These are phyloP conservation scores for Microchirus variegatus DNA, from an alignment of 2,797 vertebrate species.

Conservation along the genomic window DNA sequence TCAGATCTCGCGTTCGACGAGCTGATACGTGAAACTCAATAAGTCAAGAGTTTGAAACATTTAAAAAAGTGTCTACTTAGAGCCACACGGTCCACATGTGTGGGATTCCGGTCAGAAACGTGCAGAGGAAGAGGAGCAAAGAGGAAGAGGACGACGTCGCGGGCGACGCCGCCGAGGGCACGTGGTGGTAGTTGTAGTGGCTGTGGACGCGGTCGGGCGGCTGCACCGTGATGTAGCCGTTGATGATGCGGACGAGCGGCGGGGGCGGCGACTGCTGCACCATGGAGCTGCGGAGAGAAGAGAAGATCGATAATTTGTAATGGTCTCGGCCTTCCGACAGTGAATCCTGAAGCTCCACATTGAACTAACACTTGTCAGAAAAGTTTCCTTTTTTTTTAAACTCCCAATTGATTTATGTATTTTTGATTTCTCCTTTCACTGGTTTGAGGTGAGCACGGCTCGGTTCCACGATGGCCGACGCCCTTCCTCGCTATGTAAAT, in stretches of 20 bases:
- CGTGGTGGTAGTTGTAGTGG: slow-evolving; percentile 55
- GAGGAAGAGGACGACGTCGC: slow-evolving; percentile 29
- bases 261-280: slow-evolving; percentile 77
- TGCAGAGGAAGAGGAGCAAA: slow-evolving; percentile 44
- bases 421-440: too few species aligned
- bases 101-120: slow-evolving; percentile 23
- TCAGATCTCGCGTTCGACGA: slow-evolving; percentile 6
- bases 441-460: too few species aligned
- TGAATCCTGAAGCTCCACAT: too few species aligned
- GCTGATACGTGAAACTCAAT: slow-evolving; percentile 1
- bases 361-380: too few species aligned
- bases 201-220: slow-evolving; percentile 62
- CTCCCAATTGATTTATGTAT: too few species aligned
- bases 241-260: slow-evolving; percentile 82
- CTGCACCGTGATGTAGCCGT: slow-evolving; percentile 83
- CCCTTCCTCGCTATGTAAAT: too few species aligned
- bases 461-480: too few species aligned
- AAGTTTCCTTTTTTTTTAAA: too few species aligned
- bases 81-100: slow-evolving; percentile 41
- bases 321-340: too few species aligned
- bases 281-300: slow-evolving; percentile 67
- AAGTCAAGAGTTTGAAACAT: slow-evolving; percentile 12
- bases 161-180: slow-evolving; percentile 52
- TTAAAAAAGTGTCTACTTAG: slow-evolving; percentile 14
- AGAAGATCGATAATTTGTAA: slow-evolving; percentile 5